These are phyloP conservation scores for Antigone vipio DNA, from an alignment of 2,113 vertebrate genomes.

Conservation along the genomic window DNA sequence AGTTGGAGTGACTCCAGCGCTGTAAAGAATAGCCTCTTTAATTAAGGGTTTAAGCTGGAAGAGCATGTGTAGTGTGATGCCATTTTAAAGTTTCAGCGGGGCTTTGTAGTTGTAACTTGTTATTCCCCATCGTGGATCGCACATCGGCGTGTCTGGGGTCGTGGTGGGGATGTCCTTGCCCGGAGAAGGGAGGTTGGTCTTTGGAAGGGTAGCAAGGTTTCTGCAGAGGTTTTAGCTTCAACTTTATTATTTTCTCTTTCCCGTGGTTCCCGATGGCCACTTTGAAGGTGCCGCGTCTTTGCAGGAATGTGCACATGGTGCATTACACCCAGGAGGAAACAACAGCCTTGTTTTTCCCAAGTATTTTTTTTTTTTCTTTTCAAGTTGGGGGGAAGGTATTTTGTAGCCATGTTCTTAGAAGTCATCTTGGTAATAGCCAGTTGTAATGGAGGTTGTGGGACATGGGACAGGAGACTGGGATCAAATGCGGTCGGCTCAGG, in stretches of 20 bases:
- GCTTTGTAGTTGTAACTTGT: conserved; percentile 15
- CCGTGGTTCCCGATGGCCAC: neutral
- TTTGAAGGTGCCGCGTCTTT: neutral
- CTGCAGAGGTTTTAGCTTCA: neutral
- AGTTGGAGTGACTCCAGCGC: conserved; percentile 42
- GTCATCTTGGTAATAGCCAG: neutral
- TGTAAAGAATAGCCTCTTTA: conserved; percentile 44
- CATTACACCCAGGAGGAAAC: neutral
- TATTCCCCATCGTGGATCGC: neutral
- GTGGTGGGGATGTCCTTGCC: neutral
- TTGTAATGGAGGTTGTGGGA: neutral
- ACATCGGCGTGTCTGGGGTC: neutral
- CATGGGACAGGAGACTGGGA: neutral
- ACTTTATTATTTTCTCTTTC: neutral
- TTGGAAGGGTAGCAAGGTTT: neutral
- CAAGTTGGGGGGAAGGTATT: neutral
- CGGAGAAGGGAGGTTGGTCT: neutral
- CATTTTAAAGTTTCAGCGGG: conserved; percentile 21
- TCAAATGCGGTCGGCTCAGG: neutral
- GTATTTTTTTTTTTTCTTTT: neutral
- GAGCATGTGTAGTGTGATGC: neutral
- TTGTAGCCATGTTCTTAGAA: neutral
- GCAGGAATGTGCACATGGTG: accelerated
- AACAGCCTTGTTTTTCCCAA: neutral
- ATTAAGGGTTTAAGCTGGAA: conserved; percentile 43